phyloP scores from a whole-genome alignment of 2,113 vertebrate genomes.

The Oryzias curvinotus region DNA sequence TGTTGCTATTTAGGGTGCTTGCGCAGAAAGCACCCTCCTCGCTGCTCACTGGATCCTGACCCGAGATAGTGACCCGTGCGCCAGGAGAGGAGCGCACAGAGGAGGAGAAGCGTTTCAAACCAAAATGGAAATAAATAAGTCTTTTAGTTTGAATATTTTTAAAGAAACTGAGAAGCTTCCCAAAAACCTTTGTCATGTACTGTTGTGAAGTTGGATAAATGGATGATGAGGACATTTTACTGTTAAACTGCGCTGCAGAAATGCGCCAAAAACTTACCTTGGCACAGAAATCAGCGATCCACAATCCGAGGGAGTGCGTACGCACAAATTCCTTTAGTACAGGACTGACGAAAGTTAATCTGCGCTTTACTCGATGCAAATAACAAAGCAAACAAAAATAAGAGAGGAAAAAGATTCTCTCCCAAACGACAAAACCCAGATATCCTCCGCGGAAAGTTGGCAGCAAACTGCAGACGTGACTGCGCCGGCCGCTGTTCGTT shows the following conservation, averaged over 20 bases:
- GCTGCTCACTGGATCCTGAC: slow-evolving; percentile 28
- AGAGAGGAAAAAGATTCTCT: neutral
- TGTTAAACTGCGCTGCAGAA: no score
- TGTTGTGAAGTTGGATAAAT: no score
- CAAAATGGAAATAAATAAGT: neutral
- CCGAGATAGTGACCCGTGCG: slow-evolving; percentile 38
- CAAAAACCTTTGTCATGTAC: no score
- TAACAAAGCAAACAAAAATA: neutral
- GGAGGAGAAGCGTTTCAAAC: slow-evolving; percentile 2
- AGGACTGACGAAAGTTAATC: slow-evolving; percentile 17
- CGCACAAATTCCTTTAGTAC: slow-evolving; percentile 1
- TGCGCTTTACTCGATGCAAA: slow-evolving; percentile 4
- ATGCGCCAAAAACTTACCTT: no score
- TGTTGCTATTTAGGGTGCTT: slow-evolving; percentile 23
- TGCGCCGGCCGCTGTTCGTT: slow-evolving; percentile 14
- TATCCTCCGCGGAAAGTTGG: neutral
- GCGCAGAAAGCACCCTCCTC: slow-evolving; percentile 17
- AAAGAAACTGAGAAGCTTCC: no score
- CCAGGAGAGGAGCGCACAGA: slow-evolving; percentile 39
- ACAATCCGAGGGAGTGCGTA: slow-evolving; percentile 10
- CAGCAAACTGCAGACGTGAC: neutral
- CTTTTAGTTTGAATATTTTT: no score
- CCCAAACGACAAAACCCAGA: neutral
- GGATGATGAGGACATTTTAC: no score
- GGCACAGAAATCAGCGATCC: no score